Base-by-base conservation (phyloP, 2,888 invertebrate genomes). In the Hermaeophaga mercurialis region DNA sequence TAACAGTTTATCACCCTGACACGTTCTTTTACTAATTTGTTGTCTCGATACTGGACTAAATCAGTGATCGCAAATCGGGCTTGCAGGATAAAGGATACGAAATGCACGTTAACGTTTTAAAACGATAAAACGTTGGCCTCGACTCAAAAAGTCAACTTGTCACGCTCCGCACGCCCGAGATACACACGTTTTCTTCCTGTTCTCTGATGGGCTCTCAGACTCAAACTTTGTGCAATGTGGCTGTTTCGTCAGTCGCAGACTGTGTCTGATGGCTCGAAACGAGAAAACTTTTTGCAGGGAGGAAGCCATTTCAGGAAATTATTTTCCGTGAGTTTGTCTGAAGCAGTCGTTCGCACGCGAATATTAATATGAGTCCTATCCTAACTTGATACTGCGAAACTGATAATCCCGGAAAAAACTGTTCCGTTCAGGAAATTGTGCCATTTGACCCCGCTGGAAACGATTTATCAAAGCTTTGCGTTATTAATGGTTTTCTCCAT, bases 101-200 rank as follows among this genome's bases (percentile, higher is more conserved):
- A n/a, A 50, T 50, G 50, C 50, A 50, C 50, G 50, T 50, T 50
- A 50, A 50, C 33, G 56, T 56, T 56, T 49, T 56, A 43, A 50
- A 43, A 50, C 50, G 50, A 50, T 50, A 50, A 50, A 50, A 50
- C 53, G 56, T 47, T 56, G 41, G 45, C 43, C 44, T 53, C 34
- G 53, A 50, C 56, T 59, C 52, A 36, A 54, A 59, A 59, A 59
- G 59, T 54, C 54, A 54, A 60, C 56, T 60, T 57, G 60, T 60
- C 60, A 60, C 60, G 60, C 60, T 60, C 55, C 39, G 60, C 60
- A 58, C 57, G 60, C 57, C 54, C 59, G 59, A 59, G 54, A 56
- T 57, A 44, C 57, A 57, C 57, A 57, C 57, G 57, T 48, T 57
- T n/a, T 48, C 57, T 57, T 53, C 48, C 48, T 54, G 54, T 33